These are phyloP conservation scores for Panonychus citri DNA, from an alignment of 1,140 invertebrate genomes.

Conservation along the genomic window DNA sequence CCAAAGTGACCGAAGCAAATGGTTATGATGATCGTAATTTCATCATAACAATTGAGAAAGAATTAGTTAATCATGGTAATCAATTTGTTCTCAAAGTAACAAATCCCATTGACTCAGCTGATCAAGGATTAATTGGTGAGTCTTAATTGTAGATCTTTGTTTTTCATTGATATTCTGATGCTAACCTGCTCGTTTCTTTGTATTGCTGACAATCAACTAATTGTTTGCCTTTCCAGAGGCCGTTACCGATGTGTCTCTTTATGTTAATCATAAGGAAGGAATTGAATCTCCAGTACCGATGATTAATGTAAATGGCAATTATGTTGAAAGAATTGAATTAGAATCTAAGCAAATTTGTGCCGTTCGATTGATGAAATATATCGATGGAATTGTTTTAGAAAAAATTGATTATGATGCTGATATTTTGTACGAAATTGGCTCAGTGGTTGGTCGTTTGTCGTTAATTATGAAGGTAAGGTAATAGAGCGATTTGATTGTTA, in stretches of 20 bases:
- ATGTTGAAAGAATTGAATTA: background rate
- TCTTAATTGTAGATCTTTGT: too few species aligned
- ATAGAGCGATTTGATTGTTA: background rate
- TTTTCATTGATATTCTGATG: background rate
- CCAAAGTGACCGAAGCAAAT: background rate
- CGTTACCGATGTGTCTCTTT: background rate
- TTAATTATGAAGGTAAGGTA: background rate
- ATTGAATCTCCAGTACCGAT: background rate
- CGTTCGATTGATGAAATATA: slow-evolving; percentile 1
- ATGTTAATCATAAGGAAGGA: background rate
- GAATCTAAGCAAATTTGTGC: background rate
- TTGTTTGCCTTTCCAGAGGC: background rate
- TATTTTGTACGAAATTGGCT: slow-evolving; percentile 1
- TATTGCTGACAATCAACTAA: background rate
- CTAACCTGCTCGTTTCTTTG: background rate
- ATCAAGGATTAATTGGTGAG: background rate
- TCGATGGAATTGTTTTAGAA: background rate
- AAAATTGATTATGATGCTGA: background rate
- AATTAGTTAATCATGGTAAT: background rate
- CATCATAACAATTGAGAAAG: background rate
- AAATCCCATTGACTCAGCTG: background rate
- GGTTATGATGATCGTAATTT: slow-evolving; percentile 9
- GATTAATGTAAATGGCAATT: background rate
- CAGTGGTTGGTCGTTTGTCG: background rate
- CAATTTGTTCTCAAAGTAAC: background rate